Percentiles rank a stretch among this genome's conserved stretches.
These are phyloP conservation scores for Macrosiphum euphorbiae DNA, from an alignment of 2,888 invertebrate genomes.

Conservation along the genomic window DNA sequence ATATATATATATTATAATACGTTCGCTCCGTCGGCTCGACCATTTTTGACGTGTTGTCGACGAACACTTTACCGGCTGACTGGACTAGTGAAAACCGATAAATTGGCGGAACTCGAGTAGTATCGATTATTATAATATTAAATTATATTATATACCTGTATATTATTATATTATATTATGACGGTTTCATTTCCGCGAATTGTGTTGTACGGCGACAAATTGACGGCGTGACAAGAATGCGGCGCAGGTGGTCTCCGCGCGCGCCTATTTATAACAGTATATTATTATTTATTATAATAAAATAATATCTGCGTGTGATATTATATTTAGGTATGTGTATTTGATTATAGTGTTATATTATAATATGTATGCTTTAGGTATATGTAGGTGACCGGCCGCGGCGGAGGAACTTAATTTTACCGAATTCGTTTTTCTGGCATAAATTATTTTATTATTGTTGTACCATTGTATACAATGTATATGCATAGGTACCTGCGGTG, in stretches of 20 bases:
- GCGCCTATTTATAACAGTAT: background rate
- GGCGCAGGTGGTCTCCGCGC: slow-evolving; percentile 35
- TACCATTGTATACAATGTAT: background rate
- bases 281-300: background rate
- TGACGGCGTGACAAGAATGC: slow-evolving; percentile 42
- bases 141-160: background rate
- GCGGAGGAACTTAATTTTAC: background rate
- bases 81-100: slow-evolving; percentile 50
- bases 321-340: background rate
- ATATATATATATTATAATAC: background rate
- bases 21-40: background rate
- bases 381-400: background rate
- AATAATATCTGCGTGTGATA: background rate
- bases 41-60: slow-evolving; percentile 10
- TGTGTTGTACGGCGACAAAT: slow-evolving; percentile 47
- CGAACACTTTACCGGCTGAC: slow-evolving; percentile 44
- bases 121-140: slow-evolving; percentile 42
- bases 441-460: background rate
- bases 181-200: slow-evolving; percentile 51
- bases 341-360: background rate
- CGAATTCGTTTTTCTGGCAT: background rate
- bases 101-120: slow-evolving; percentile 47
- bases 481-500: background rate
- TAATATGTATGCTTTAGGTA: background rate
- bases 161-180: background rate